Percentiles rank a stretch among this genome's conserved stretches.
Conservation (phyloP, 2,888 invertebrate genomes). For the Euplagia quadripunctaria region DNA sequence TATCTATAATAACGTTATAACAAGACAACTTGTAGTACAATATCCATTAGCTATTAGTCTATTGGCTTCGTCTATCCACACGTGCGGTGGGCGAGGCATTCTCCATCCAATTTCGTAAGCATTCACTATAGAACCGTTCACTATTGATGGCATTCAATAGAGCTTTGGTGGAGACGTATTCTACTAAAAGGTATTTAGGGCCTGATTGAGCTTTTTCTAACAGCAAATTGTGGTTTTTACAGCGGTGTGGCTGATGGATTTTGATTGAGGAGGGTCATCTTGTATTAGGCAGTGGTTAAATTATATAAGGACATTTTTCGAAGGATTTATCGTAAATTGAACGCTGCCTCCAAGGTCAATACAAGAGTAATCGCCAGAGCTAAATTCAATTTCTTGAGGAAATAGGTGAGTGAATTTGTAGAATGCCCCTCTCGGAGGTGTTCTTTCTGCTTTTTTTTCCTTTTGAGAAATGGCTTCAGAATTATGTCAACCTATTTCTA, state of each 20-base stretch:
- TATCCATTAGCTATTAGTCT: constrained; percentile 20
- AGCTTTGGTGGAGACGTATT: background rate
- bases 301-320: background rate
- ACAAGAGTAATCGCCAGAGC: background rate
- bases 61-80: constrained; percentile 11
- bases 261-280: background rate
- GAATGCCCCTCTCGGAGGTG: too few relatives aligned
- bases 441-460: too few relatives aligned
- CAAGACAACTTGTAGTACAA: constrained; percentile 2
- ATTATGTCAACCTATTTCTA: too few relatives aligned
- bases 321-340: background rate
- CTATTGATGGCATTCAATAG: background rate
- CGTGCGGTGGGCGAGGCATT: background rate
- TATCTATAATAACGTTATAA: constrained; percentile 4
- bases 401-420: too few relatives aligned
- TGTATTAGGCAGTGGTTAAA: background rate
- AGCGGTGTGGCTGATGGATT: constrained; percentile 3
- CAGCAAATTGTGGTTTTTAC: background rate
- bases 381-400: background rate
- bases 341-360: background rate
- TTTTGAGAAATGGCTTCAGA: too few relatives aligned
- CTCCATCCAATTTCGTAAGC: constrained; percentile 7
- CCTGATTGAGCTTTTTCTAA: constrained; percentile 3
- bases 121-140: constrained; percentile 8
- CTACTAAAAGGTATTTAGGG: background rate